These are phyloP conservation scores for Tachysurus vachellii DNA, from an alignment of 2,113 vertebrate species.

Conservation along the genomic window DNA sequence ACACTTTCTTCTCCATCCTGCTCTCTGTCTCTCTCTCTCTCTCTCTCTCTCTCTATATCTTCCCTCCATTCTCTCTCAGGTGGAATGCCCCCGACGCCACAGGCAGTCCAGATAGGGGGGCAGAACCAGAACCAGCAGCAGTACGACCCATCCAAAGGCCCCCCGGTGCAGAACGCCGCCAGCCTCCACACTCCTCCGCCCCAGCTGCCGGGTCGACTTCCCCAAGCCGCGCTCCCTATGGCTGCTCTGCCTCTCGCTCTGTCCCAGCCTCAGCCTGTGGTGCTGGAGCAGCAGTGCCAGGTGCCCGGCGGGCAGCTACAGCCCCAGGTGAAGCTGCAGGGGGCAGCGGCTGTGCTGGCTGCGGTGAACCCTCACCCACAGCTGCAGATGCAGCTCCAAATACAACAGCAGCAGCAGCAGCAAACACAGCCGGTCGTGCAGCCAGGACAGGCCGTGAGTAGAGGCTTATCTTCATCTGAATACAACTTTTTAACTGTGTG, in stretches of 20 bases:
- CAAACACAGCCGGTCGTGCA: constrained; percentile 61
- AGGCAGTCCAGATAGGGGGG: constrained; percentile 76
- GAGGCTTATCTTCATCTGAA: background rate
- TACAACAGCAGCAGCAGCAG: constrained; percentile 73
- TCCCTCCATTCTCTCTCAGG: constrained; percentile 63
- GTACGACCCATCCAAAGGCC: constrained; percentile 90
- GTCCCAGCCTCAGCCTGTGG: constrained; percentile 76
- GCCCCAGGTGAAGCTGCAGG: constrained; percentile 80
- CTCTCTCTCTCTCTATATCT: background rate
- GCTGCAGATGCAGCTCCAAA: constrained; percentile 77
- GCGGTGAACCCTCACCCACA: constrained; percentile 75
- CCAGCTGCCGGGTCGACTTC: constrained; percentile 80
- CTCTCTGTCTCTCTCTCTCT: background rate
- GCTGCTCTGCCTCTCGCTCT: constrained; percentile 76
- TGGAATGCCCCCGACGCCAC: constrained; percentile 79
- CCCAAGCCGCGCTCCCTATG: constrained; percentile 73
- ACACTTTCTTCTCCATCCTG: constrained; percentile 52
- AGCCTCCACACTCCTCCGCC: constrained; percentile 79
- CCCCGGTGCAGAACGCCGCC: constrained; percentile 84
- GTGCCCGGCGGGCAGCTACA: constrained; percentile 67
- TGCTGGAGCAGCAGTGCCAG: constrained; percentile 73
- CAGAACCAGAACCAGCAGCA: constrained; percentile 83
- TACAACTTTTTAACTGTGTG: background rate
- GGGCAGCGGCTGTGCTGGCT: constrained; percentile 65
- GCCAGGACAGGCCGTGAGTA: constrained; percentile 74